A percentile compares a stretch with the other conserved stretches of the same genome.
Evolutionary conservation across 2,888 invertebrate species (phyloP).

Genomic region (Monoplex corrugatus): DNA sequence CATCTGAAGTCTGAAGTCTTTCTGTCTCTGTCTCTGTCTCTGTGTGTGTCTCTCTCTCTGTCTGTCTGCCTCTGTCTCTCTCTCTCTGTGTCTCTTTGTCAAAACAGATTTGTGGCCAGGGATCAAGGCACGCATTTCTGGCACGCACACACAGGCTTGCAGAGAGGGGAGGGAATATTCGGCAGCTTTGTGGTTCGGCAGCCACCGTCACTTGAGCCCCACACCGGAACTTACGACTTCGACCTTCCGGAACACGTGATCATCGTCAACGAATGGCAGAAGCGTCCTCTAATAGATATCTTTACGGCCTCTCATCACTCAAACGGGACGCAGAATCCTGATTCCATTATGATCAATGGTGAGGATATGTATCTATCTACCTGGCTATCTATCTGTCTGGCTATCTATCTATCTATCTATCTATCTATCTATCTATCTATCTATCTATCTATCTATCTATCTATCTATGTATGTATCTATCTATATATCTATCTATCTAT

Average conservation of each 20-base stretch:
- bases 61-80: not conserved
- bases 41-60: too few species aligned
- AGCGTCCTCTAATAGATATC: constrained; percentile 79
- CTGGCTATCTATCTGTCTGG: not conserved
- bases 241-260: constrained; percentile 94
- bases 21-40: too few species aligned
- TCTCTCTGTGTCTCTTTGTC: not conserved
- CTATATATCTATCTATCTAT: constrained; percentile 56
- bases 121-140: constrained; percentile 76
- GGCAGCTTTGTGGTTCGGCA: constrained; percentile 74
- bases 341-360: constrained; percentile 91
- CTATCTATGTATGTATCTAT: not conserved
- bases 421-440: not conserved
- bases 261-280: constrained; percentile 92
- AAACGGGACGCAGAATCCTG: constrained; percentile 91
- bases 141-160: constrained; percentile 77
- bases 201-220: constrained; percentile 90
- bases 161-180: constrained; percentile 74
- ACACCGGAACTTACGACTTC: constrained; percentile 91
- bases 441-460: not conserved
- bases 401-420: not conserved
- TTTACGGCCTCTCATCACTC: constrained; percentile 93
- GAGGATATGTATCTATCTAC: constrained; percentile 55
- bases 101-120: constrained; percentile 70
- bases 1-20: too few species aligned